Evolutionary conservation across 2,113 vertebrate genomes (phyloP), one percentile per base, ranked within the genome.

Genomic region (Oceanites oceanicus): DNA sequence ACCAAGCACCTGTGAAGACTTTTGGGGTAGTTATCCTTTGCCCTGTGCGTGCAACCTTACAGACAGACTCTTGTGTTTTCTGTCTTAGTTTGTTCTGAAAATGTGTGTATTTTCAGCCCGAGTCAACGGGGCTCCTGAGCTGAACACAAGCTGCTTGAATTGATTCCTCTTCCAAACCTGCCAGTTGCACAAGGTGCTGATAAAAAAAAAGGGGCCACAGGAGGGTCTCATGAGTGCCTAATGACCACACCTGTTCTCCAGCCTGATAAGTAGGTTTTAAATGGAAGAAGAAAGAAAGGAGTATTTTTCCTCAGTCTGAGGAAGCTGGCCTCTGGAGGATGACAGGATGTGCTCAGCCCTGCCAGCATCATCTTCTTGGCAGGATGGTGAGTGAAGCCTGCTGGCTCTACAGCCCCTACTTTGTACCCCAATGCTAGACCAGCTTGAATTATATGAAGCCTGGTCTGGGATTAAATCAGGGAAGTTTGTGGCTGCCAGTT

Each of bases 331-430:
- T 19, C 4, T 4, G 8, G 22, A 50, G 11, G 18, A 44, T 44
- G 13, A 15, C 1, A 38, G 72, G 59, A 26, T 0, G 0, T 4
- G 11, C 0, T 32, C 8, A 11, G 7, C 0, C 0, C 19, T 44
- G 7, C 5, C 2, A 17, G 5, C 2, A 2, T 38, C 3, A 0
- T n/a, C 32, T 19, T n/a, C 25, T 77, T 30, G 42, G 71, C 7
- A 67, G 49, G 34, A 13, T 16, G 68, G 80, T 96, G 79, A 95
- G 80, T 89, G n/a, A 61, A 92, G 9, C 10, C 25, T 66, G 36
- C 32, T 70, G 36, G 15, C 25, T 80, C 8, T 86, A 15, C 21
- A 32, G 53, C 25, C 6, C 2, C 30, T 59, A 2, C 9, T 71
- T 90, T 67, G n/a, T 47, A 15, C 10, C 9, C 2, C 1, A 17